Evolutionary conservation across 2,797 vertebrate genomes (phyloP).

Genomic region (Protosalanx chinensis): DNA sequence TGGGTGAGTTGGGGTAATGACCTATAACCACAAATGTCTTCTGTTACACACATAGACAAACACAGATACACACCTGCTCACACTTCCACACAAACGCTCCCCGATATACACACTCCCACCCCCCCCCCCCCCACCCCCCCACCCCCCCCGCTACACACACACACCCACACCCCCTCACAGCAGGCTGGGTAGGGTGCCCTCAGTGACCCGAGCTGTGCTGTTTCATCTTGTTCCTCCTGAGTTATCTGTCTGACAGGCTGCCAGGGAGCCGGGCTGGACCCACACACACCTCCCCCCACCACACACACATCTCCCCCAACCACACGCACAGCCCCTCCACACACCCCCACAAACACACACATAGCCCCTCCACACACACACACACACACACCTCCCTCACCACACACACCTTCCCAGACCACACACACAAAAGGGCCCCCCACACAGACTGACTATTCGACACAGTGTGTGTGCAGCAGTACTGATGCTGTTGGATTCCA

Average conservation of each 20-base stretch:
- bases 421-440: constrained; percentile 28
- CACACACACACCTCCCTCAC: too few species aligned
- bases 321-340: too few species aligned
- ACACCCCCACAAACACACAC: too few species aligned
- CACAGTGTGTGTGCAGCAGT: background rate
- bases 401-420: too few species aligned
- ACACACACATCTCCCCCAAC: too few species aligned
- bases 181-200: constrained; percentile 30
- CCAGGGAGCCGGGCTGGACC: constrained; percentile 28
- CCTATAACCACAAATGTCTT: too few species aligned
- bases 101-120: constrained; percentile 10
- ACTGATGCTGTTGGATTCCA: too few species aligned
- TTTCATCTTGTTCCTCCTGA: constrained; percentile 39
- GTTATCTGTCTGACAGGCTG: constrained; percentile 42
- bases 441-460: constrained; percentile 16
- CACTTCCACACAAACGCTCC: background rate
- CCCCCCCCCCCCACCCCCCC: background rate
- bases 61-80: background rate
- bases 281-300: background rate
- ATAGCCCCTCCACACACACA: too few species aligned
- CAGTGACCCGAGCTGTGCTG: constrained; percentile 26
- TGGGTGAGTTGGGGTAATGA: too few species aligned
- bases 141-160: background rate
- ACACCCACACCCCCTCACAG: constrained; percentile 5
- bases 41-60: background rate